Base-by-base conservation (phyloP, 2,113 vertebrate genomes). In the Hepsetus odoe region DNA sequence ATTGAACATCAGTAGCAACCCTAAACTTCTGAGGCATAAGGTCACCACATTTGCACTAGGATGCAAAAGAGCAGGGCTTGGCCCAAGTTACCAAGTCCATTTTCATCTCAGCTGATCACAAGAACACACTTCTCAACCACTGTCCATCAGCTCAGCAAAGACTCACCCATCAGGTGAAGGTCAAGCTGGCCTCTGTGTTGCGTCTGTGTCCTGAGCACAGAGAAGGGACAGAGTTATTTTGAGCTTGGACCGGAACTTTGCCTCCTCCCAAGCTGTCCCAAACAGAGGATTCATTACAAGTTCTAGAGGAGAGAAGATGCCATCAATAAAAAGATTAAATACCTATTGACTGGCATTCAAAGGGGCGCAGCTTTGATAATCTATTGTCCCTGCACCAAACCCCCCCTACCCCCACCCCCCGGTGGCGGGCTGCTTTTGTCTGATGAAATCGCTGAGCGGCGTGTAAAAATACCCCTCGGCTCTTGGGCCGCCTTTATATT, bases 401-500 rank as follows among this genome's bases (percentile, higher is more conserved):
- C 93, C 61, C 64, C 51, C 92, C 94, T 91, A 81, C 65, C 79
- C 90, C 90, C 18, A 18, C 51, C 51, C 22, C n/a, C 7, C 3
- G 9, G n/a, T 11, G 22, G 93, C 51, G 44, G 93, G 90, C 92
- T 90, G 93, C 94, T 94, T 92, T 65, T 94, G 93, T 94, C 94
- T 94, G 90, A 94, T 92, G 51, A 94, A 96, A 95, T 91, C 90
- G 93, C 93, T 94, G 94, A 95, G 93, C 87, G 90, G 76, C 68
- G 91, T 92, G 93, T 94, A 96, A 95, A 95, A 94, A 93, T 94
- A 95, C 91, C 92, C 68, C 38, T 55, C 42, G 33, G 67, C 81
- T 81, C 66, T 22, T 11, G 68, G 58, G 67, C 67, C 68, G 5
- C 59, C 40, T 78, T 33, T 61, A 30, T 74, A 20, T 91, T 88